A percentile compares a stretch with the other conserved stretches of the same genome.
Conservation (phyloP, 2,888 invertebrate species). For the Odontothrips loti region DNA sequence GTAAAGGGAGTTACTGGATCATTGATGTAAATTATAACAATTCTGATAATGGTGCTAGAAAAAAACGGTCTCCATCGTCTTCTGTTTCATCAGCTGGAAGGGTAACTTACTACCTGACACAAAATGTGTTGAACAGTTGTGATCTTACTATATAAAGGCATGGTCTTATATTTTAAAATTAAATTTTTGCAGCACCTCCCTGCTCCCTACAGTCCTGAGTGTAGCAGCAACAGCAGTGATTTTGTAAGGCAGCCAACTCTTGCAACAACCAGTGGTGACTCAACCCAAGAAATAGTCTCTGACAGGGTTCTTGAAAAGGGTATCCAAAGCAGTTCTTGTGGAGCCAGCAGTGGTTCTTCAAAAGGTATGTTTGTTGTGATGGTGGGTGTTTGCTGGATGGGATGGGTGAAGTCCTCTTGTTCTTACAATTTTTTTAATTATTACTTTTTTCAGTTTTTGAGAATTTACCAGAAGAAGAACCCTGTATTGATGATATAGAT, state of each 20-base stretch:
- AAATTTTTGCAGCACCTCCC: conserved; percentile 10
- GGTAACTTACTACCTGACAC: conserved; percentile 43
- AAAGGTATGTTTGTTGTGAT: neutral
- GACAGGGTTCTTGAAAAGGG: neutral
- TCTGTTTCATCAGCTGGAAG: conserved; percentile 38
- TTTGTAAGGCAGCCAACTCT: conserved; percentile 33
- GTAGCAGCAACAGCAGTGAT: conserved; percentile 55
- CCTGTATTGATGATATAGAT: conserved; percentile 37
- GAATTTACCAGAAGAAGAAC: neutral
- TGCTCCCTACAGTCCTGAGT: conserved; percentile 56
- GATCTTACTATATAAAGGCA: neutral
- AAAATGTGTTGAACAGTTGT: neutral
- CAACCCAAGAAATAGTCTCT: neutral
- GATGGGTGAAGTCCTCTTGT: neutral
- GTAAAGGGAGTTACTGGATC: conserved; percentile 64
- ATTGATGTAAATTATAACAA: conserved; percentile 56
- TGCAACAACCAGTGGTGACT: neutral
- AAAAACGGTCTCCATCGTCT: conserved; percentile 42
- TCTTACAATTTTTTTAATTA: neutral
- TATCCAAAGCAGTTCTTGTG: neutral
- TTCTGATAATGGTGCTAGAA: conserved; percentile 53
- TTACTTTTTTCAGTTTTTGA: neutral
- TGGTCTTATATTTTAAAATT: neutral
- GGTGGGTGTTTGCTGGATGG: too few species aligned
- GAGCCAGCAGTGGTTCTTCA: neutral